phyloP scores from a whole-genome alignment of 2,888 invertebrate genomes.

The Calliopum simillimum region DNA sequence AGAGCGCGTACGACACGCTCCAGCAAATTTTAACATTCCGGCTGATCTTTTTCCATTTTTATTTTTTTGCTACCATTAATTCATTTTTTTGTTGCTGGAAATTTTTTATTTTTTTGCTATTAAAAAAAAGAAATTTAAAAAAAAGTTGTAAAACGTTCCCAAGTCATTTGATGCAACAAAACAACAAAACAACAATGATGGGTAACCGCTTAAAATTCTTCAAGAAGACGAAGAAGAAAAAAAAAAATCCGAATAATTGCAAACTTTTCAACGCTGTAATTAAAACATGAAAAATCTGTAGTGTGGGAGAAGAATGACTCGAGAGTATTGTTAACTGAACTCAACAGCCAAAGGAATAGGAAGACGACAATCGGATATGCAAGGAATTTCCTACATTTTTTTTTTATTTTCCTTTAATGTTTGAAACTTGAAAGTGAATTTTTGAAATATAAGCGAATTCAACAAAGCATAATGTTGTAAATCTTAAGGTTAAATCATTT shows the following conservation, averaged over 20 bases:
- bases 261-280: conserved; percentile 26
- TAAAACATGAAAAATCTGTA: conserved; percentile 22
- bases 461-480: too few relatives aligned
- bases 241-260: conserved; percentile 27
- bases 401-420: too few relatives aligned
- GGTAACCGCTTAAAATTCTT: conserved; percentile 7
- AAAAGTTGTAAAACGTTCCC: conserved; percentile 20
- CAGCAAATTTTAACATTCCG: conserved; percentile 30
- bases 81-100: conserved; percentile 46
- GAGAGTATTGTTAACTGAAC: not conserved
- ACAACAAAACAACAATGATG: conserved; percentile 21
- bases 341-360: not conserved
- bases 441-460: too few relatives aligned
- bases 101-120: not conserved
- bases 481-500: too few relatives aligned
- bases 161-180: conserved; percentile 24
- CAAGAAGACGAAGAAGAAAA: not conserved
- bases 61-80: conserved; percentile 14
- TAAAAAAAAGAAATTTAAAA: conserved; percentile 10
- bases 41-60: conserved; percentile 27
- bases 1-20: conserved; percentile 27
- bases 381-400: conserved; percentile 2
- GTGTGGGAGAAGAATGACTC: not conserved
- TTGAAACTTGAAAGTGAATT: too few relatives aligned
- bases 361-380: conserved; percentile 15